Conservation (phyloP, 2,113 vertebrate species). For the Neotragus pygmaeus region DNA sequence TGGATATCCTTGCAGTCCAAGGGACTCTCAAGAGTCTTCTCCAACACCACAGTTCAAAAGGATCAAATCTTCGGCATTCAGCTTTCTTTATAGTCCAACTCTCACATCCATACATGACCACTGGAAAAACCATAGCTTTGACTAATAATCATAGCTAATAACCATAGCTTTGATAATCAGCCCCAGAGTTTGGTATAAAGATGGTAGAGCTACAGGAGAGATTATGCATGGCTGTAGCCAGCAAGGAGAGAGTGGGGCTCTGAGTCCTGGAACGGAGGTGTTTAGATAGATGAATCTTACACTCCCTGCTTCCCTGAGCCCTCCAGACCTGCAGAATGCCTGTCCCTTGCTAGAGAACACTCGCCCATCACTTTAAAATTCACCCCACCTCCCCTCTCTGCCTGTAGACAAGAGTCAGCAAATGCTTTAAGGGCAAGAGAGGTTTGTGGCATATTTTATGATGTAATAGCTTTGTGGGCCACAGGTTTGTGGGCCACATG, state of each 20-base stretch:
- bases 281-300: neutral
- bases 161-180: neutral
- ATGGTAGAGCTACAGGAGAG: neutral
- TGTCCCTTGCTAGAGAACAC: too few relatives aligned
- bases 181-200: neutral
- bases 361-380: neutral
- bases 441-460: too few relatives aligned
- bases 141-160: neutral
- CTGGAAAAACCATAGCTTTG: neutral
- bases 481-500: neutral
- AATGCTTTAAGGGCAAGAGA: neutral
- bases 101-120: neutral
- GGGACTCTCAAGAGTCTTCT: neutral
- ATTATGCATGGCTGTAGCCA: neutral
- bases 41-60: neutral
- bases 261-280: neutral
- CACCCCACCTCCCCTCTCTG: neutral
- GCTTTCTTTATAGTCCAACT: neutral
- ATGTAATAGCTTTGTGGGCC: neutral
- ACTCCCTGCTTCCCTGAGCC: neutral
- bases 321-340: neutral
- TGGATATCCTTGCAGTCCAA: neutral
- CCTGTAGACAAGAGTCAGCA: neutral
- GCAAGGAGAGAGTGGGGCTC: neutral
- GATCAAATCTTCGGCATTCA: neutral